Percentiles rank a stretch among this genome's conserved stretches.
Conservation (phyloP, 2,113 vertebrate species). For the Zonotrichia leucophrys region DNA sequence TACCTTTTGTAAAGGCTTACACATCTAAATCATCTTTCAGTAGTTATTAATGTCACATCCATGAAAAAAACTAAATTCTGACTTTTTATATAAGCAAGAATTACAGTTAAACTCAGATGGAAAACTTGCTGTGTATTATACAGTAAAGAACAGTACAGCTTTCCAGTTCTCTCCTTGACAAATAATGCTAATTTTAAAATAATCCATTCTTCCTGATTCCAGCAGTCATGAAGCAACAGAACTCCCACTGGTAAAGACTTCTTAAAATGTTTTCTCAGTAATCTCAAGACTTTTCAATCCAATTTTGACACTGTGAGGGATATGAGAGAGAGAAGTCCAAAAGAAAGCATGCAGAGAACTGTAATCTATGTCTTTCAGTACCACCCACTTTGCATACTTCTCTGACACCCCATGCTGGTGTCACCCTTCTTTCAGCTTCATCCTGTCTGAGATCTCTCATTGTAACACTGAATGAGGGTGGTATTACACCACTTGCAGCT, state of each 20-base stretch:
- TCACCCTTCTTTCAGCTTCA: background rate
- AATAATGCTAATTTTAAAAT: background rate
- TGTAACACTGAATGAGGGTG: background rate
- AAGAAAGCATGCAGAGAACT: background rate
- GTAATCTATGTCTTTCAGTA: background rate
- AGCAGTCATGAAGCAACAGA: background rate
- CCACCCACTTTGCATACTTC: background rate
- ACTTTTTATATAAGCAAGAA: background rate
- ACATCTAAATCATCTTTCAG: background rate
- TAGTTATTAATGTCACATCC: background rate
- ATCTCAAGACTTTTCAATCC: background rate
- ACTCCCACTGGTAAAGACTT: background rate
- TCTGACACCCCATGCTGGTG: background rate
- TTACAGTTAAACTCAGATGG: background rate
- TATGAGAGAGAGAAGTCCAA: background rate
- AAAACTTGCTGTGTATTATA: background rate
- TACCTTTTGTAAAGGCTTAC: background rate
- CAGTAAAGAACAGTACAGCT: background rate
- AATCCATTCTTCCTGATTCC: background rate
- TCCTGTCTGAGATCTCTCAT: background rate
- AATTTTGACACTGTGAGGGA: background rate
- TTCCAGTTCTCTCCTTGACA: background rate
- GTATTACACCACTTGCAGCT: background rate
- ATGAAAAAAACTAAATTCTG: background rate
- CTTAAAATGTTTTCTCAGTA: background rate